phyloP scores from a whole-genome alignment of 2,113 vertebrate species.

The Cebus imitator region DNA sequence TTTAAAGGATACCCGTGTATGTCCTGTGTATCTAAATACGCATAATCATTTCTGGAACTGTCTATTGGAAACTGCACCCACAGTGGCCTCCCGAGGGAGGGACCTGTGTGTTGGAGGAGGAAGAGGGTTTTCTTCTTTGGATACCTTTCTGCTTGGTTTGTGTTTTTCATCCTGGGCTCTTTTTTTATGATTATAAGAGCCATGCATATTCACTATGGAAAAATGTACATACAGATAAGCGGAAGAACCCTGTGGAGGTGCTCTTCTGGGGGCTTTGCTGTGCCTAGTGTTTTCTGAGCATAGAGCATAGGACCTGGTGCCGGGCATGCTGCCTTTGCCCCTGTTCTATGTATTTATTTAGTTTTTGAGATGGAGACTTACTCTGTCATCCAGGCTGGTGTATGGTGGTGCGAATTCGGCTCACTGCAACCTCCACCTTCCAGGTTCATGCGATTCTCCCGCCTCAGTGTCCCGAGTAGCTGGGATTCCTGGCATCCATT shows the following conservation, averaged over 20 bases:
- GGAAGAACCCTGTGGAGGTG: not conserved
- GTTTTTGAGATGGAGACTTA: too few relatives aligned
- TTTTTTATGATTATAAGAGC: not conserved
- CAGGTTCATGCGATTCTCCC: too few relatives aligned
- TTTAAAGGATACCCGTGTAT: not conserved
- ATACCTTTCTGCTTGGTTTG: not conserved
- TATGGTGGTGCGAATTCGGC: too few relatives aligned
- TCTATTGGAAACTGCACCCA: rapidly evolving
- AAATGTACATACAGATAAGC: too few relatives aligned
- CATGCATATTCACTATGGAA: not conserved
- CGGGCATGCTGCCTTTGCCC: rapidly evolving
- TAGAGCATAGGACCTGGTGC: not conserved
- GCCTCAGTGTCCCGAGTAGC: too few relatives aligned
- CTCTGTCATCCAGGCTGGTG: too few relatives aligned
- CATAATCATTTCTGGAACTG: not conserved
- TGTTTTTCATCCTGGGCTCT: not conserved
- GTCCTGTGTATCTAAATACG: not conserved
- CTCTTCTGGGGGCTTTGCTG: rapidly evolving
- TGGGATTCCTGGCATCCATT: too few relatives aligned
- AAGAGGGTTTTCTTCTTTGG: not conserved
- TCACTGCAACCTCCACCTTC: too few relatives aligned
- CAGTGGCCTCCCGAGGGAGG: rapidly evolving
- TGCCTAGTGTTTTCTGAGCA: rapidly evolving
- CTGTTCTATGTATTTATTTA: not conserved
- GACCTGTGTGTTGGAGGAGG: rapidly evolving